phyloP scores from a whole-genome alignment of 1,140 invertebrate species.

The Leptoteleia sp. region DNA sequence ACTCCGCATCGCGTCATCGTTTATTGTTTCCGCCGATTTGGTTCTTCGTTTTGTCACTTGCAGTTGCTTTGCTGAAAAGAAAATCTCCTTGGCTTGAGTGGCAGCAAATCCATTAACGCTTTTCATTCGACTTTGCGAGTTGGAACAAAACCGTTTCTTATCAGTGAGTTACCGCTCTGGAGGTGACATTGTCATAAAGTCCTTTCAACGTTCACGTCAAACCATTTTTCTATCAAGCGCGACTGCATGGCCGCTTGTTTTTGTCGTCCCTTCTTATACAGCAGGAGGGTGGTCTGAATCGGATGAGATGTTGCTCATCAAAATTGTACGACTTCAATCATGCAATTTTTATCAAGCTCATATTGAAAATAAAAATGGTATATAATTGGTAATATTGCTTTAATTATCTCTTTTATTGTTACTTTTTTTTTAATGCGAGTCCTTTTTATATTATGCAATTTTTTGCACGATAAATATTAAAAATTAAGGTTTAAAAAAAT shows the following conservation, averaged over 20 bases:
- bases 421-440: too few species aligned
- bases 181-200: conserved; percentile 57
- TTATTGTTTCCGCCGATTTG: conserved; percentile 18
- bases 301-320: too few species aligned
- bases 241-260: conserved; percentile 23
- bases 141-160: conserved; percentile 57
- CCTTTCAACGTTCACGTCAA: conserved; percentile 45
- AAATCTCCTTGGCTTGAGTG: conserved; percentile 45
- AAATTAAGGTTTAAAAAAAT: too few species aligned
- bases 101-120: conserved; percentile 60
- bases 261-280: conserved; percentile 47
- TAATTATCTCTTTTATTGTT: too few species aligned
- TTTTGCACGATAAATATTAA: too few species aligned
- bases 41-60: conserved; percentile 30
- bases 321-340: too few species aligned
- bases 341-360: too few species aligned
- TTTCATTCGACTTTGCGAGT: conserved; percentile 40
- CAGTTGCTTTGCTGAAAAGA: conserved; percentile 40
- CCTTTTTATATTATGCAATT: too few species aligned
- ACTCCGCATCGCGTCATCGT: too few species aligned
- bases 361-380: too few species aligned
- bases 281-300: too few species aligned
- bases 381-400: too few species aligned
- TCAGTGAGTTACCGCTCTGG: conserved; percentile 34
- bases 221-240: conserved; percentile 44